Conservation (phyloP, 2,113 vertebrate genomes). For the Mastomys coucha region DNA sequence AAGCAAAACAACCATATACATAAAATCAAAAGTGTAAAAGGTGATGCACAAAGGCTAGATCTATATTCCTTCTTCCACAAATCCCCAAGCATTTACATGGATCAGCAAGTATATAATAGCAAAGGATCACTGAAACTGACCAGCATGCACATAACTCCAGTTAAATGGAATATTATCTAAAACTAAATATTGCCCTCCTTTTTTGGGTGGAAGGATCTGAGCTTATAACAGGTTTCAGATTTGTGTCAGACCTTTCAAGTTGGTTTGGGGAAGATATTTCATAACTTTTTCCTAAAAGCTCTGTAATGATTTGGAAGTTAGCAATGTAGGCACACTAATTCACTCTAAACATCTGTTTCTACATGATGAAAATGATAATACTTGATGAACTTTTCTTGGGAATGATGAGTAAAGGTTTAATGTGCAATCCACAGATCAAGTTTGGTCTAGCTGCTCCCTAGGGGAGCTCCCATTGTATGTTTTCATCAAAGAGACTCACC, state of each 20-base stretch:
- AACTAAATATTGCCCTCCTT: slow-evolving; percentile 35
- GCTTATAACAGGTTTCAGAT: not conserved
- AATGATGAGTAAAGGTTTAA: not conserved
- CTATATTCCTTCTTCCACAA: not conserved
- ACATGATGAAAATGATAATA: not conserved
- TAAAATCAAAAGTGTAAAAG: not conserved
- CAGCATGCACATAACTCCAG: not conserved
- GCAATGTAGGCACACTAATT: not conserved
- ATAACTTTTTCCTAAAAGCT: not conserved
- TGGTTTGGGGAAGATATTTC: not conserved
- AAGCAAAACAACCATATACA: not conserved
- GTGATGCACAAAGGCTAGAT: not conserved
- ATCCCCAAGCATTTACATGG: not conserved
- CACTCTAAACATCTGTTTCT: slow-evolving; percentile 1
- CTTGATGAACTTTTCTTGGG: not conserved
- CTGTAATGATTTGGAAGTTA: slow-evolving; percentile 41
- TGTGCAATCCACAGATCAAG: not conserved
- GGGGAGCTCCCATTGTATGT: not conserved
- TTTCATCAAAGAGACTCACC: not conserved
- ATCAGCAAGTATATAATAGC: not conserved
- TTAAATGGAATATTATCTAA: slow-evolving; percentile 41
- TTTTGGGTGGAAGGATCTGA: not conserved
- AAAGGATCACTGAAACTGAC: not conserved
- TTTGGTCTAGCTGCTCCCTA: not conserved
- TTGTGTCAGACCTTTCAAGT: slow-evolving; percentile 11